Evolutionary conservation across 2,888 invertebrate species (phyloP).

Genomic region (Alviniconcha strummeri): DNA sequence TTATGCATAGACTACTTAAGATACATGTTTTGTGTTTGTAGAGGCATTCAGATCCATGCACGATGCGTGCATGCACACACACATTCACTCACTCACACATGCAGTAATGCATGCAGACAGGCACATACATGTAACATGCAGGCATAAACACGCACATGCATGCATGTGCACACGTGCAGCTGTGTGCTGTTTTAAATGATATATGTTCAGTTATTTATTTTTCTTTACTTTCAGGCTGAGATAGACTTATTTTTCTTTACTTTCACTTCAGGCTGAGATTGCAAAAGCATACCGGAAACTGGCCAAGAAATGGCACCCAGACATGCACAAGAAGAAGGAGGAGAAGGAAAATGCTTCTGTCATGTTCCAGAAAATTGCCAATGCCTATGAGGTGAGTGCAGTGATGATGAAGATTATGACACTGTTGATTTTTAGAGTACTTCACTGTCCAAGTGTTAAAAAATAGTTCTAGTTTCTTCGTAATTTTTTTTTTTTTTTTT

Average conservation of each 20-base stretch:
- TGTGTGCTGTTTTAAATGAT: too few relatives aligned
- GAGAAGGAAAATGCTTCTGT: slow-evolving; percentile 67
- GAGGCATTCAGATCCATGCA: too few relatives aligned
- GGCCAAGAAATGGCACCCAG: slow-evolving; percentile 91
- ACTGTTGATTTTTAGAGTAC: background rate
- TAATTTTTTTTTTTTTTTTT: too few relatives aligned
- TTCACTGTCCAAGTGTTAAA: background rate
- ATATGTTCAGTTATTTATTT: too few relatives aligned
- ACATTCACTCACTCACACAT: background rate
- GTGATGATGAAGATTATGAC: background rate
- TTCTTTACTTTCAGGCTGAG: background rate
- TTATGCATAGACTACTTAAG: too few relatives aligned
- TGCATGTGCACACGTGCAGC: background rate
- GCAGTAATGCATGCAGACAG: background rate
- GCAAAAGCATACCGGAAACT: slow-evolving; percentile 86
- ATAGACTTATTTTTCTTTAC: slow-evolving; percentile 14
- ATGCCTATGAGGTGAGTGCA: slow-evolving; percentile 71
- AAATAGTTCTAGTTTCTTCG: too few relatives aligned
- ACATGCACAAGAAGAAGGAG: slow-evolving; percentile 82
- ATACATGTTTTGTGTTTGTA: too few relatives aligned
- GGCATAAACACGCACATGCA: background rate
- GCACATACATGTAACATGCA: background rate
- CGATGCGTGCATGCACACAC: background rate
- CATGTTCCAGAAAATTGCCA: slow-evolving; percentile 71
- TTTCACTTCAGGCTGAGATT: slow-evolving; percentile 78